Base-by-base conservation (phyloP, 35 echinoderm and acorn worm species). In the Ptychodera flava region DNA sequence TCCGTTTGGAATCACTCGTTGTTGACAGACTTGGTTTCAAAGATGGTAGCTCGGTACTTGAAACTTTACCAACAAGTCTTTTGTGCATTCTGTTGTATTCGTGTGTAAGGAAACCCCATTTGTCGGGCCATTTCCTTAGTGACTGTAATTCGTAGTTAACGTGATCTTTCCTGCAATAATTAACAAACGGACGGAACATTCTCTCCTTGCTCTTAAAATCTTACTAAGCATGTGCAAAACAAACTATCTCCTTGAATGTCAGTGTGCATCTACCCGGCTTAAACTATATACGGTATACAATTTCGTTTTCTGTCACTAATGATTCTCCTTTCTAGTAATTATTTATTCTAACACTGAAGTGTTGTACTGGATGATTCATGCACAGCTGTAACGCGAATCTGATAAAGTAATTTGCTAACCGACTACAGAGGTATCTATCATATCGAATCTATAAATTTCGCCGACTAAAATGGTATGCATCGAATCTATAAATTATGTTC, bases 121-220 rank as follows among this genome's bases (percentile, higher is more conserved):
- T 90, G 16, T 99, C 91, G 0, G 96, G 96, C 96, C 96, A 99
- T 79, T 89, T 94, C 35, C 93, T 80, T n/a, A 91, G 84, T 12
- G 96, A 91, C 27, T 94, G 96, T 29, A 94, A 82, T 78, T 99
- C 96, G 76, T 99, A 92, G 14, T 92, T 88, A 0, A 99, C 96
- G 36, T 99, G 96, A 38, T 99, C 96, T 82, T 99, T 99, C 96
- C 96, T 99, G 82, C 10, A 90, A 81, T 30, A 78, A 35, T 77
- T 28, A 29, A n/a, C 29, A 1, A 91, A 86, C 12, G 2, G 15
- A 36, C 10, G 35, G 2, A 16, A 36, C 10, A 16, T 2, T 16
- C 15, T 36, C 16, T 6, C 27, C 16, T 85, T 16, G 15, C 15
- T 36, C 35, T 36, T 27, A 36, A 36, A 36, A 36, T 85, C 35